Conservation (phyloP, 1,140 invertebrate species). For the Drosophila sucinea region DNA sequence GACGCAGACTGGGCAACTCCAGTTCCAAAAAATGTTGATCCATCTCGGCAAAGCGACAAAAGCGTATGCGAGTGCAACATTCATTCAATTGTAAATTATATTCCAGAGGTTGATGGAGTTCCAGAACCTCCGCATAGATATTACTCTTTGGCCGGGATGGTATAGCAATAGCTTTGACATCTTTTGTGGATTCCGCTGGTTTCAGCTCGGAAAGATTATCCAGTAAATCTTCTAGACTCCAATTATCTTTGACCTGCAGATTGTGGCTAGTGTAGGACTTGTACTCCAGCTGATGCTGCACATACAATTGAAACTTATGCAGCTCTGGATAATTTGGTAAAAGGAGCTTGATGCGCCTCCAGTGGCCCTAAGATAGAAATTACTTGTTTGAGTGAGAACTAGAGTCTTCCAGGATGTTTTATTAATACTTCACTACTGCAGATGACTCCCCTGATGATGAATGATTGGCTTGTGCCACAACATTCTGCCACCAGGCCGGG, state of each 20-base stretch:
- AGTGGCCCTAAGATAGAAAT: slow-evolving; percentile 8
- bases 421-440: slow-evolving; percentile 8
- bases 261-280: slow-evolving; percentile 39
- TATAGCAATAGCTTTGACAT: not conserved
- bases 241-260: slow-evolving; percentile 31
- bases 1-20: slow-evolving; percentile 48
- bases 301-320: slow-evolving; percentile 35
- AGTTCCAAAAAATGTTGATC: slow-evolving; percentile 69
- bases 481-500: slow-evolving; percentile 37
- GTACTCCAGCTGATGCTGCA: slow-evolving; percentile 54
- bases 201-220: slow-evolving; percentile 29
- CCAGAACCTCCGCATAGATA: slow-evolving; percentile 64
- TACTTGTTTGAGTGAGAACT: slow-evolving; percentile 6
- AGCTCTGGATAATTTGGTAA: slow-evolving; percentile 53
- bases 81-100: slow-evolving; percentile 61
- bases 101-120: slow-evolving; percentile 44
- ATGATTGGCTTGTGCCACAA: slow-evolving; percentile 1
- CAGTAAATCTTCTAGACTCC: slow-evolving; percentile 47
- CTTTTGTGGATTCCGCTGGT: not conserved
- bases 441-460: slow-evolving; percentile 47
- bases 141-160: slow-evolving; percentile 17
- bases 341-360: slow-evolving; percentile 45
- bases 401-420: accelerated
- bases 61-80: slow-evolving; percentile 42
- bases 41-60: slow-evolving; percentile 52